These are phyloP conservation scores for Rhombomys opimus DNA, from an alignment of 2,113 vertebrate genomes.

Conservation along the genomic window DNA sequence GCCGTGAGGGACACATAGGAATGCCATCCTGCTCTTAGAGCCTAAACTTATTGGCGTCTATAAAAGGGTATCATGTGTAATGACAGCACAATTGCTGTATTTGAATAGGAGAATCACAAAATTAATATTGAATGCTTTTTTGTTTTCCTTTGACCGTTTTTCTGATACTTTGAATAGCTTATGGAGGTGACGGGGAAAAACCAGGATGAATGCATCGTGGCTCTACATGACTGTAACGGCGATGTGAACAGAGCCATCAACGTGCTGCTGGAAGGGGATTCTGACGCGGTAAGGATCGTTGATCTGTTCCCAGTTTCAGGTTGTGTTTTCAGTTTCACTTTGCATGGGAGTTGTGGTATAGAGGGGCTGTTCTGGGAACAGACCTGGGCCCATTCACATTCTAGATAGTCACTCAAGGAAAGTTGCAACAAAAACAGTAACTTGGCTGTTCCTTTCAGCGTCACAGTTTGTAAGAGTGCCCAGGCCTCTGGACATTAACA, in stretches of 20 bases:
- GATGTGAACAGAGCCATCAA: constrained; percentile 98
- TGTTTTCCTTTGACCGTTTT: constrained; percentile 11
- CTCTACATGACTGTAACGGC: constrained; percentile 96
- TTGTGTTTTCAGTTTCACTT: constrained; percentile 27
- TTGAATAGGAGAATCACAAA: constrained; percentile 47
- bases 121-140: constrained; percentile 27
- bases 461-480: constrained; percentile 48
- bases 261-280: constrained; percentile 94
- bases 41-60: neutral
- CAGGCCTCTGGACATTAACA: neutral
- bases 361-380: neutral
- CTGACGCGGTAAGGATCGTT: constrained; percentile 90
- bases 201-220: constrained; percentile 97
- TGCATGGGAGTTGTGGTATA: neutral
- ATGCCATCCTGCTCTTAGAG: neutral
- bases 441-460: constrained; percentile 38
- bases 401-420: neutral
- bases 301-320: neutral
- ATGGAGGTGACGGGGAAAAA: constrained; percentile 98
- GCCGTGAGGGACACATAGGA: neutral
- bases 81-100: constrained; percentile 15
- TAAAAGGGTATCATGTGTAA: neutral
- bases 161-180: constrained; percentile 87
- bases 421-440: constrained; percentile 54
- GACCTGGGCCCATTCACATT: too few relatives aligned